Conservation (phyloP, 2,113 vertebrate genomes). For the Cebidichthys violaceus region DNA sequence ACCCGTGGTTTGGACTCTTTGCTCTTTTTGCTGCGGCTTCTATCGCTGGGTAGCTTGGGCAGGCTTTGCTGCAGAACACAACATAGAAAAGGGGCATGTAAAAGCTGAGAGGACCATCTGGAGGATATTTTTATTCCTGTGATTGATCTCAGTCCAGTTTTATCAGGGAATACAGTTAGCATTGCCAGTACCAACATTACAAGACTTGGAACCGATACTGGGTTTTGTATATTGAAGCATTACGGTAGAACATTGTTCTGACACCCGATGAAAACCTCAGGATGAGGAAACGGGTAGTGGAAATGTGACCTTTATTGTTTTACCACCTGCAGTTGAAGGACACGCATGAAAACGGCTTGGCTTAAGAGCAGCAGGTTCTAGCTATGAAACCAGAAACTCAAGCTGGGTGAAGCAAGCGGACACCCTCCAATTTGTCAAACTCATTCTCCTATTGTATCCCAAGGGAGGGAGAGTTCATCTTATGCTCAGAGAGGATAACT, state of each 20-base stretch:
- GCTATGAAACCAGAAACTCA: conserved; percentile 67
- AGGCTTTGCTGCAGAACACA: conserved; percentile 89
- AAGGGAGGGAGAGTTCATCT: conserved; percentile 47
- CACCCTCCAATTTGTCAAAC: conserved; percentile 59
- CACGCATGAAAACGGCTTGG: conserved; percentile 73
- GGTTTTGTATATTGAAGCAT: conserved; percentile 50
- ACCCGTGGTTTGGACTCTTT: conserved; percentile 96
- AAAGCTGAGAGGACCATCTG: conserved; percentile 51
- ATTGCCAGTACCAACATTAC: conserved; percentile 78
- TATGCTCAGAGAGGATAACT: conserved; percentile 59
- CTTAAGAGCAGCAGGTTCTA: conserved; percentile 52
- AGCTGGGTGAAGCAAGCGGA: conserved; percentile 58
- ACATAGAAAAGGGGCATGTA: conserved; percentile 41
- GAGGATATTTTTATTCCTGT: conserved; percentile 34
- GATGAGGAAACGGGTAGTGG: conserved; percentile 77
- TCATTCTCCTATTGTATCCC: conserved; percentile 36
- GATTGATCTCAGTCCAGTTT: conserved; percentile 58
- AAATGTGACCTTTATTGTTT: conserved; percentile 79
- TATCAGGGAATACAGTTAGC: conserved; percentile 33
- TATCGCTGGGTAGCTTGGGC: conserved; percentile 89
- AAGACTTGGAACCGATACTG: conserved; percentile 85
- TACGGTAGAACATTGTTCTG: conserved; percentile 67
- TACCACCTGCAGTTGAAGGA: conserved; percentile 75
- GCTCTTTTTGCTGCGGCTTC: conserved; percentile 94
- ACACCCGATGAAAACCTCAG: conserved; percentile 69